These are phyloP conservation scores for Sinocyclocheilus grahami DNA, from an alignment of 2,113 vertebrate species.

Conservation along the genomic window DNA sequence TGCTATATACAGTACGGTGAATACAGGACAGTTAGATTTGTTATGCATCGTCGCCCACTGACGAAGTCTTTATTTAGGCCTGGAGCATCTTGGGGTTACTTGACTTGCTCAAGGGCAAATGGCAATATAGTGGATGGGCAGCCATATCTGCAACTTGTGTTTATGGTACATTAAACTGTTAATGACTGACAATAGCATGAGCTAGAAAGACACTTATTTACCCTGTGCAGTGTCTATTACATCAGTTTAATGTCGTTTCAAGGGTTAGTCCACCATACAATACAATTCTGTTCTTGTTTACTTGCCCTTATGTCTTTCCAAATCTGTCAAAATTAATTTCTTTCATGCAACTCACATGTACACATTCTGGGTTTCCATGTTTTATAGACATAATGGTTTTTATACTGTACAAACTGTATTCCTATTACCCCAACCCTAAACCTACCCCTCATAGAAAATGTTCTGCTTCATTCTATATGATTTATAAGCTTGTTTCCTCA, in stretches of 20 bases:
- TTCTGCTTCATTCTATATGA: too few relatives aligned
- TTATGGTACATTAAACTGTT: slow-evolving; percentile 3
- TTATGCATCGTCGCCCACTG: slow-evolving; percentile 9
- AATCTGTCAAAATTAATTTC: not conserved
- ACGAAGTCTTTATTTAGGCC: slow-evolving; percentile 18
- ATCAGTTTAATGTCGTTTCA: not conserved
- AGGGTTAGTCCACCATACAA: not conserved
- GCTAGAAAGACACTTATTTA: not conserved
- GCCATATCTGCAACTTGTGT: not conserved
- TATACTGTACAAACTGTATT: too few relatives aligned
- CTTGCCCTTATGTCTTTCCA: not conserved
- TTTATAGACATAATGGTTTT: too few relatives aligned
- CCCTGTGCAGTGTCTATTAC: not conserved
- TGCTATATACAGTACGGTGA: not conserved
- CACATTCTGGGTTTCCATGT: too few relatives aligned
- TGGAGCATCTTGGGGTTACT: not conserved
- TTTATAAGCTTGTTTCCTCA: too few relatives aligned
- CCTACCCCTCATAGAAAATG: too few relatives aligned
- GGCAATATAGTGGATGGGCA: not conserved
- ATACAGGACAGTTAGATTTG: not conserved
- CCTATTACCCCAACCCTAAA: too few relatives aligned
- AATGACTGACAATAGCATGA: not conserved
- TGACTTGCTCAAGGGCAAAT: slow-evolving; percentile 17
- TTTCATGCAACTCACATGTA: too few relatives aligned
- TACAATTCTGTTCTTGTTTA: not conserved